These are phyloP conservation scores for Eupithecia vulgata DNA, from an alignment of 2,888 invertebrate genomes.

Conservation along the genomic window DNA sequence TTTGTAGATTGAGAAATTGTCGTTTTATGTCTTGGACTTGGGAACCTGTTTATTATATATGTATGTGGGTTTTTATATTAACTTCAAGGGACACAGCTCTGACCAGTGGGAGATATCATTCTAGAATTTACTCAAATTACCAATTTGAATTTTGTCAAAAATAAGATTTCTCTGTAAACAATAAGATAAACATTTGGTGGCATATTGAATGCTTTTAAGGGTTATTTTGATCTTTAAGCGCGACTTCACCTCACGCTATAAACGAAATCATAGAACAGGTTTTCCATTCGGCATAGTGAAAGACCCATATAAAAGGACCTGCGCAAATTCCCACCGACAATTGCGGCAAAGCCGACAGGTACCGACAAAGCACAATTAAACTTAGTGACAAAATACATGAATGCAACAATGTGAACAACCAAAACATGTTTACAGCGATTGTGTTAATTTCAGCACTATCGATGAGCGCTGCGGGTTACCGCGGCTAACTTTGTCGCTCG, in stretches of 20 bases:
- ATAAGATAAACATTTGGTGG: too few species aligned
- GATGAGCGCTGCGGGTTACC: constrained; percentile 65
- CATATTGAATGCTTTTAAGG: background rate
- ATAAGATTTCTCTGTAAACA: too few species aligned
- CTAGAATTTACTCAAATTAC: background rate
- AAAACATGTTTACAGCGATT: constrained; percentile 76
- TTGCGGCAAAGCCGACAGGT: constrained; percentile 52
- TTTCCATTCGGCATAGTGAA: background rate
- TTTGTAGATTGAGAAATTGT: constrained; percentile 48
- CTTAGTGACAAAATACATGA: constrained; percentile 63
- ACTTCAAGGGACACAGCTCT: background rate
- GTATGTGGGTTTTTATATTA: constrained; percentile 3
- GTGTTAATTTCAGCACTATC: constrained; percentile 79
- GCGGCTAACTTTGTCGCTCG: constrained; percentile 68
- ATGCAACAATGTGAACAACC: constrained; percentile 70
- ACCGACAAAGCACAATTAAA: constrained; percentile 67
- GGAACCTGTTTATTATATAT: constrained; percentile 12
- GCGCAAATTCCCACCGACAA: constrained; percentile 20
- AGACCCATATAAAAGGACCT: constrained; percentile 16
- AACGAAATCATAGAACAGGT: background rate
- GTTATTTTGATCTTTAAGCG: background rate
- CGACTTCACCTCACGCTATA: background rate
- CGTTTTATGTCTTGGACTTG: constrained; percentile 43
- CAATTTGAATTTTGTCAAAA: background rate
- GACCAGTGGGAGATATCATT: background rate